Base-by-base conservation (phyloP, 2,797 vertebrate species). In the Valencia hispanica region DNA sequence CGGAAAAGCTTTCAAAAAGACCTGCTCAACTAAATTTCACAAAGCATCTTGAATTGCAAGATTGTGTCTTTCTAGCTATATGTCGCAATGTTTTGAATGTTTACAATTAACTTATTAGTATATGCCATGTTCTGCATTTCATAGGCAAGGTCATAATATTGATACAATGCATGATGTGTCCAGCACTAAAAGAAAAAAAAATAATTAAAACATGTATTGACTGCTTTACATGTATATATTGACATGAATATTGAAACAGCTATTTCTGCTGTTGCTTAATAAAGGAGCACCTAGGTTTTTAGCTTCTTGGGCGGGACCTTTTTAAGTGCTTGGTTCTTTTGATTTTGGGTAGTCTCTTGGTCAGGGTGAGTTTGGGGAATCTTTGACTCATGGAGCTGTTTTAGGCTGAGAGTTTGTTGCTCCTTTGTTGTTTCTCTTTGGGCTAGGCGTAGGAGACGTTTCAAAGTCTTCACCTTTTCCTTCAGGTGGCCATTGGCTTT, bases 381-480 rank as follows among this genome's bases (percentile, higher is more conserved):
- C 78, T 90, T 91, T 1, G 94, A 84, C 48, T 94, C 89, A 0
- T 95, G 92, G 6, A 95, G 86, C 83, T 95, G 93, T 77, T 96
- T 96, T 73, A 95, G 90, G 83, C 82, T 90, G 47, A 94, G 88
- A 61, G 91, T 93, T 70, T 94, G 94, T 36, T 95, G 94, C 78
- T 96, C 94, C 78, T 94, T 95, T 0, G 73, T 88, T 53, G 84
- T 92, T 63, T 94, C 95, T 0, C 94, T 93, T 22, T 95, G 95
- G 73, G 94, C 95, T 89, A 95, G 95, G 32, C 96, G 94, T 41
- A 97, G 88, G 79, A 94, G 93, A 45, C 96, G 95, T 61, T 97
- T 97, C 89, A 96, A 94, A 85, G 91, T 96, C 92, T 96, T 96
- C 85, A 97, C 96, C 86, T 96, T 96, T 82, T 96, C 96, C 76